These are phyloP conservation scores for Thymelicus sylvestris DNA, from an alignment of 2,888 invertebrate genomes.

Conservation along the genomic window DNA sequence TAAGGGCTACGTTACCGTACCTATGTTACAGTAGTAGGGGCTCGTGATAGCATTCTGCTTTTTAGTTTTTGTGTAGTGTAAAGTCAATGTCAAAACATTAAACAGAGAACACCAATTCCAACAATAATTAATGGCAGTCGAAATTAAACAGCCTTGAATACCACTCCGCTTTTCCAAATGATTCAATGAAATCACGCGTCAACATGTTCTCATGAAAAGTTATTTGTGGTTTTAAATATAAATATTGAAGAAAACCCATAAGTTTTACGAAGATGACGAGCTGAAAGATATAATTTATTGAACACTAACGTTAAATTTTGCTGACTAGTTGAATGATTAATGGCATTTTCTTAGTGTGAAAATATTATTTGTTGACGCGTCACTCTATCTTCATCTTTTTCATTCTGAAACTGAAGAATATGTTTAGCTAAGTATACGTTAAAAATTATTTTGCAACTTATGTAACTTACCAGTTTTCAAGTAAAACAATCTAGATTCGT, in stretches of 20 bases:
- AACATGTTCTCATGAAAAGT: slow-evolving; percentile 43
- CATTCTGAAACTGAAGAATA: too few species aligned
- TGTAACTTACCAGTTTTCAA: too few species aligned
- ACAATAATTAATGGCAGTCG: slow-evolving; percentile 53
- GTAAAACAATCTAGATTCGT: too few species aligned
- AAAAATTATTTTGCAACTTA: too few species aligned
- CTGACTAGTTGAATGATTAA: slow-evolving; percentile 17
- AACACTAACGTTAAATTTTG: slow-evolving; percentile 33
- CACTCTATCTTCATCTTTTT: neutral
- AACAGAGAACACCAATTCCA: slow-evolving; percentile 51
- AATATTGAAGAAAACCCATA: slow-evolving; percentile 41
- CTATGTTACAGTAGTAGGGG: slow-evolving; percentile 42
- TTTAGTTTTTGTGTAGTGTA: slow-evolving; percentile 46
- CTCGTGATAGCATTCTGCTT: slow-evolving; percentile 41
- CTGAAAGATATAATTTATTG: slow-evolving; percentile 43
- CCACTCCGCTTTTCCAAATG: slow-evolving; percentile 54
- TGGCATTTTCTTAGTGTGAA: slow-evolving; percentile 13
- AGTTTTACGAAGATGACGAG: slow-evolving; percentile 39
- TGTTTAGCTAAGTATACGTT: too few species aligned
- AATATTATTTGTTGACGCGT: slow-evolving; percentile 11
- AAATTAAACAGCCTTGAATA: slow-evolving; percentile 73
- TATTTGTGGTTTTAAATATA: slow-evolving; percentile 45
- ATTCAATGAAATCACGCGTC: slow-evolving; percentile 47
- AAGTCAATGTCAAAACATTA: slow-evolving; percentile 61
- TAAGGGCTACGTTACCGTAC: neutral